A percentile compares a stretch with the other conserved stretches of the same genome.
Evolutionary conservation across 2,797 vertebrate species (phyloP).

Genomic region (Pelodytes ibericus): DNA sequence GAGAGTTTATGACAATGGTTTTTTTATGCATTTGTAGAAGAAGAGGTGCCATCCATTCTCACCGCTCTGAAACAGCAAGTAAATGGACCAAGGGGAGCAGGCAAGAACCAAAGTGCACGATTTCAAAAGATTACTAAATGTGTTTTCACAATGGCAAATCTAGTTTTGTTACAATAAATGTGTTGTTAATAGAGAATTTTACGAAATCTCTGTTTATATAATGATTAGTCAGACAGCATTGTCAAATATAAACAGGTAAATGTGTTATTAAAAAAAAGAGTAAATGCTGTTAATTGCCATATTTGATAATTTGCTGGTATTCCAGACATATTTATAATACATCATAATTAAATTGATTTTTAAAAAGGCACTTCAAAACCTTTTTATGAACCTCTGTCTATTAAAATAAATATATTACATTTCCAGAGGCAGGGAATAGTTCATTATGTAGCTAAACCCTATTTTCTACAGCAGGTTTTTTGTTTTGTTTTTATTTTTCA

Average conservation of each 20-base stretch:
- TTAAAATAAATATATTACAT: slow-evolving; percentile 13
- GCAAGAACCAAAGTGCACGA: too few relatives aligned
- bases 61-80: too few relatives aligned
- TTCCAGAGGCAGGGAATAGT: not conserved
- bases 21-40: too few relatives aligned
- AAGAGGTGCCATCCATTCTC: too few relatives aligned
- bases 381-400: not conserved
- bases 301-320: slow-evolving; percentile 20
- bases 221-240: slow-evolving; percentile 15
- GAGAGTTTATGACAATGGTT: too few relatives aligned
- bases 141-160: not conserved
- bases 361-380: slow-evolving; percentile 15
- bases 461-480: slow-evolving; percentile 26
- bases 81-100: too few relatives aligned
- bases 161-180: slow-evolving; percentile 19
- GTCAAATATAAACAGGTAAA: slow-evolving; percentile 39
- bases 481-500: slow-evolving; percentile 13
- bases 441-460: not conserved
- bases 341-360: slow-evolving; percentile 3
- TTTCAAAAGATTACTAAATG: not conserved
- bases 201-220: slow-evolving; percentile 8
- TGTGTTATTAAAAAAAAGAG: slow-evolving; percentile 16
- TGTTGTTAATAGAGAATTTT: slow-evolving; percentile 24
- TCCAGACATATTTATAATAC: slow-evolving; percentile 19
- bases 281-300: slow-evolving; percentile 16